Evolutionary conservation across 2,888 invertebrate species (phyloP), one percentile per base, ranked within the genome.

Genomic region (Bombylius discolor): DNA sequence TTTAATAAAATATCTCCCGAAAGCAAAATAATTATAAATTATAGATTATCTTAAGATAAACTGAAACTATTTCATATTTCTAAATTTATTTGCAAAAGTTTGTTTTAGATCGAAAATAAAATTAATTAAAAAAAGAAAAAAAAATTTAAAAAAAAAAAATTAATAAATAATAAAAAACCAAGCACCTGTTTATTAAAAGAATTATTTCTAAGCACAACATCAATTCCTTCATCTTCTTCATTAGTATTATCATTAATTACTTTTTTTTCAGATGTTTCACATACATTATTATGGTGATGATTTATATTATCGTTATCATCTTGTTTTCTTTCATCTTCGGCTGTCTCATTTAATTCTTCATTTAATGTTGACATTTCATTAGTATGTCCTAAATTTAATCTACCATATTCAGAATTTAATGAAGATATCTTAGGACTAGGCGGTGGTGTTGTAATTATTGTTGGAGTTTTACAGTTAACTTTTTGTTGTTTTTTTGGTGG

Each of bases 401-500:
- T 13, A 42, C 59, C 60, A 34, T 64, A 56, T 39, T 64, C 54
- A 49, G 13, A 36, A 39, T 32, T 39, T 13, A 45, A 14, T 7
- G 50, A 54, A 5, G 54, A 60, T 14, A 70, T 69, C 57, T 73
- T 73, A 0, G 74, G 74, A 67, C 73, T 74, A 51, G 73, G 70
- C 49, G 77, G 74, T 68, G 76, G 64, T 70, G 80, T 67, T 72
- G 73, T 60, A 71, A 79, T 74, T 61, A 74, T 70, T 53, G 68
- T 68, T 54, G 70, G 69, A 44, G 68, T 67, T 63, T 73, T 79
- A 57, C 66, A 66, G 70, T 67, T 75, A 66, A 70, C 77, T 69
- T 69, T 79, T 68, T 69, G 79, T 67, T 75, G 73, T 64, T 76
- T 74, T 70, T 81, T 81, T 60, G 81, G 82, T 57, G 82, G 82